Percentiles rank a stretch among this genome's conserved stretches.
These are phyloP conservation scores for Pharmacophagus antenor DNA, from an alignment of 2,888 invertebrate species.

Conservation along the genomic window DNA sequence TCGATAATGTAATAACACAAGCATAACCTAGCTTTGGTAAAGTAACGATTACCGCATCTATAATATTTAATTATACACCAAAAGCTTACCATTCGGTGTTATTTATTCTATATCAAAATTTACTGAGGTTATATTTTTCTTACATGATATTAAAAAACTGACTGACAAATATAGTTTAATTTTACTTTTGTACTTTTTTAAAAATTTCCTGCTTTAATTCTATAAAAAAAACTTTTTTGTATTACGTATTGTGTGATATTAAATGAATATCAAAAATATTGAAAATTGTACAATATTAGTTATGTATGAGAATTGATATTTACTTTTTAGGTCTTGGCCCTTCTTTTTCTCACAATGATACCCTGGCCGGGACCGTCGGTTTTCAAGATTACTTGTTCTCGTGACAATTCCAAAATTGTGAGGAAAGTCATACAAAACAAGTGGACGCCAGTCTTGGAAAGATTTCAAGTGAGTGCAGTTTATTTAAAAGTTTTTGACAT, in stretches of 20 bases:
- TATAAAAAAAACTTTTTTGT: no score
- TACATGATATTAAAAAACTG: no score
- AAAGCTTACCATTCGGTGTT: not conserved
- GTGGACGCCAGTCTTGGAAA: constrained; percentile 94
- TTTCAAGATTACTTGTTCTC: constrained; percentile 92
- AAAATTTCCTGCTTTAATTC: no score
- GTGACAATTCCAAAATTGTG: constrained; percentile 93
- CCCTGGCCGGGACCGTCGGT: constrained; percentile 94
- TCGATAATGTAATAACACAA: constrained; percentile 72
- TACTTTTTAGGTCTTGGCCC: constrained; percentile 85
- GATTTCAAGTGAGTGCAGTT: constrained; percentile 83
- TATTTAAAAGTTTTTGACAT: not conserved
- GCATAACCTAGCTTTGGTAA: constrained; percentile 55
- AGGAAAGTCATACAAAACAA: constrained; percentile 93
- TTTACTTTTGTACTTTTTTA: no score
- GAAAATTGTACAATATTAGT: no score
- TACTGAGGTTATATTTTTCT: no score
- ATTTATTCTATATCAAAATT: not conserved
- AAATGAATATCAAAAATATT: no score
- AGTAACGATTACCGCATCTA: constrained; percentile 34
- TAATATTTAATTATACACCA: not conserved
- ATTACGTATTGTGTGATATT: no score
- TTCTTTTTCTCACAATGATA: constrained; percentile 90
- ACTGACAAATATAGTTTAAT: no score
- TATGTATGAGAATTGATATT: no score